phyloP scores from a whole-genome alignment of 1,140 invertebrate genomes.

The Chymomyza costata region DNA sequence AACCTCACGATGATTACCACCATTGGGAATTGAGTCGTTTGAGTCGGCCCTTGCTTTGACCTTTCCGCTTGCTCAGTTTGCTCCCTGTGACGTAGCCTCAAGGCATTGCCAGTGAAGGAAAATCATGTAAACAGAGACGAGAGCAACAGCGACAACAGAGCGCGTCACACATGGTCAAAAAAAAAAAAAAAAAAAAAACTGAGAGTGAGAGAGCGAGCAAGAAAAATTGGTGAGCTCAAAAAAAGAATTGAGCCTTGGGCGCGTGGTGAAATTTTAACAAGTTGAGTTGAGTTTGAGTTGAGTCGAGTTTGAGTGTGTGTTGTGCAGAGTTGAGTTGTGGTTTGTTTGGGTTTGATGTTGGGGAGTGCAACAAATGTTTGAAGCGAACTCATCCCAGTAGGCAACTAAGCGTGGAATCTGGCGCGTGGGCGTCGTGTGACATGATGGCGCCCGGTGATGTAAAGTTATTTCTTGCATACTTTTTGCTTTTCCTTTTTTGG shows the following conservation, averaged over 20 bases:
- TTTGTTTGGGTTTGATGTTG: conserved; percentile 1
- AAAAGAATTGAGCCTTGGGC: too few relatives aligned
- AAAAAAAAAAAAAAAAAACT: conserved; percentile 31
- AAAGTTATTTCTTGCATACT: conserved; percentile 46
- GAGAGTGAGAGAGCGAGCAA: neutral
- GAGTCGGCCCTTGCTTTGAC: too few relatives aligned
- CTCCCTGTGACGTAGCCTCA: too few relatives aligned
- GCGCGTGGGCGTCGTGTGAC: conserved; percentile 28
- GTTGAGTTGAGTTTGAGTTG: conserved; percentile 18
- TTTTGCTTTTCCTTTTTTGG: conserved; percentile 24
- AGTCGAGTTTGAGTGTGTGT: conserved; percentile 2
- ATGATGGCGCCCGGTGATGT: conserved; percentile 32
- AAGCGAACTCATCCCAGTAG: neutral
- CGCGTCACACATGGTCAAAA: conserved; percentile 38
- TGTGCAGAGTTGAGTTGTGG: too few relatives aligned
- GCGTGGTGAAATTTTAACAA: conserved; percentile 39
- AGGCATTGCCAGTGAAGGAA: too few relatives aligned
- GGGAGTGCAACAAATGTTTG: conserved; percentile 62
- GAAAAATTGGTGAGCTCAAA: conserved; percentile 15
- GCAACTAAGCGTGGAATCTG: too few relatives aligned
- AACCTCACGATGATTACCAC: too few relatives aligned
- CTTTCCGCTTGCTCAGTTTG: too few relatives aligned
- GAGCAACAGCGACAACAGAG: conserved; percentile 2
- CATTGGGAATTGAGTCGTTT: too few relatives aligned
- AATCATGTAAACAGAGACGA: conserved; percentile 5